Conservation (phyloP, 2,113 vertebrate species). For the Triplophysa dalaica region DNA sequence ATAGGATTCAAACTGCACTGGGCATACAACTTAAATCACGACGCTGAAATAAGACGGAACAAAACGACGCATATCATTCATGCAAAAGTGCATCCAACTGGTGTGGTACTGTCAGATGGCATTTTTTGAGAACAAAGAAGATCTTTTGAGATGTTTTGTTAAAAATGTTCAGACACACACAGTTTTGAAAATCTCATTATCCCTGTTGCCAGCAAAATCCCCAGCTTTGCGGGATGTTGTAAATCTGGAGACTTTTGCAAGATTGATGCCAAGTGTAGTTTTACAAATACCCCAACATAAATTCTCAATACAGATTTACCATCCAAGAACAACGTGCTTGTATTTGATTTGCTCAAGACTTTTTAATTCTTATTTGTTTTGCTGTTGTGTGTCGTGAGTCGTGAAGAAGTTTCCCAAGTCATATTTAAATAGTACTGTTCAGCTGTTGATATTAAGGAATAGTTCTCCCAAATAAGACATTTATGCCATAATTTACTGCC, state of each 20-base stretch:
- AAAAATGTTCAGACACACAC: constrained; percentile 9
- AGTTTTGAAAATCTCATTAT: not conserved
- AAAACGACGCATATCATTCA: not conserved
- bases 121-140: not conserved
- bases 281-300: too few relatives aligned
- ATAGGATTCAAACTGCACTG: not conserved
- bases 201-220: not conserved
- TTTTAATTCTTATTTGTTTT: not conserved
- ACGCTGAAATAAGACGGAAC: not conserved
- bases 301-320: not conserved
- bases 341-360: not conserved
- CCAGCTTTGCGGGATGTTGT: not conserved
- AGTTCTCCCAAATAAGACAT: too few relatives aligned
- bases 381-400: not conserved
- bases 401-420: not conserved
- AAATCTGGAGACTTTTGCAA: too few relatives aligned
- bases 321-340: not conserved
- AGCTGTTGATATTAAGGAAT: too few relatives aligned
- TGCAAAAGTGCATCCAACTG: not conserved
- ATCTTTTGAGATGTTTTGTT: not conserved
- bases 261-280: too few relatives aligned
- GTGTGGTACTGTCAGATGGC: not conserved
- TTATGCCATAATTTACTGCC: too few relatives aligned
- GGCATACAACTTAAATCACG: not conserved
- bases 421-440: too few relatives aligned